Evolutionary conservation across 2,888 invertebrate genomes (phyloP), one percentile per base, ranked within the genome.

Genomic region (Tanypteryx hageni): DNA sequence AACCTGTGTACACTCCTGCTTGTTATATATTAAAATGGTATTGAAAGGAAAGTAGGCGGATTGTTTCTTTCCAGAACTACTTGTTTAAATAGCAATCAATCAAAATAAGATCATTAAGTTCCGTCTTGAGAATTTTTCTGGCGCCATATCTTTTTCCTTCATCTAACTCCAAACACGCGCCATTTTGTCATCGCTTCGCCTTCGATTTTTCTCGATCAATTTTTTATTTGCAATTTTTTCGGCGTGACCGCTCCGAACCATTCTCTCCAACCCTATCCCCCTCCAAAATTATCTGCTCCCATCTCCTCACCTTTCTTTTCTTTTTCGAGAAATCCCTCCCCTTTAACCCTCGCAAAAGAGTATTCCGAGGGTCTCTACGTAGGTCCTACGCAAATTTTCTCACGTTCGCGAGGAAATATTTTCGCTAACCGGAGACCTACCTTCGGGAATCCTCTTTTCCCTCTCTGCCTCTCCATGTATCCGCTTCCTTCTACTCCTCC

Each of bases 321-420:
- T 56, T 57, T 83, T 44, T 44, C 44, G 8, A 10, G 18, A n/a
- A 56, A 3, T 18, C 9, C 57, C 16, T 57, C 57, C n/a, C 89
- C 56, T n/a, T 61, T 61, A 61, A 61, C 82, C 11, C 44, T 64
- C 64, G 58, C 18, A 44, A 57, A 11, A 89, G 16, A 64, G 22
- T 61, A 58, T 57, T 85, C 22, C 85, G 9, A 7, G 14, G 27
- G 18, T 82, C 82, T 27, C 16, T 82, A 16, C 11, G 61, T 14
- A n/a, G 64, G 64, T 64, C 64, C 44, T 89, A 89, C 89, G 89
- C 89, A 89, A 89, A 89, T 89, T 89, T 89, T 89, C 89, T 89
- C 89, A 89, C 89, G 89, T 89, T 89, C 61, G 31, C 68, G 64
- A 68, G 89, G 89, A 89, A 68, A 64, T 64, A 31, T 89, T 44